A percentile compares a stretch with the other conserved stretches of the same genome.
phyloP scores from a whole-genome alignment of 2,888 invertebrate genomes.

The Pyrocoelia pectoralis region DNA sequence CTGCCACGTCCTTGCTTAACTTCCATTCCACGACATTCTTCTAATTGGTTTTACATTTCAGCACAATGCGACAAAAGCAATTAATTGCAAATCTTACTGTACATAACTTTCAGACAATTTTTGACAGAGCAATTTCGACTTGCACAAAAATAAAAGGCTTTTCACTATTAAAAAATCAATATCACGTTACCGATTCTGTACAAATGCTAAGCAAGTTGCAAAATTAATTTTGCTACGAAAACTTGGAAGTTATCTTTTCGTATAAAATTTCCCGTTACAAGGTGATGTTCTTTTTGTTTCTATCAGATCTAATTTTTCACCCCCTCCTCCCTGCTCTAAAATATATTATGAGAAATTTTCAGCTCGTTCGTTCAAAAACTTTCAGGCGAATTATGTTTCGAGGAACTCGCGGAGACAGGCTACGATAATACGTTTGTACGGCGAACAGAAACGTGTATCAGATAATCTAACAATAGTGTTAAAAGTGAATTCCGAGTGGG shows the following conservation, averaged over 20 bases:
- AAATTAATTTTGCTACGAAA: background rate
- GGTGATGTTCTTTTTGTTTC: constrained; percentile 11
- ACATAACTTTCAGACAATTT: constrained; percentile 18
- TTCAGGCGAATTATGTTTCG: constrained; percentile 23
- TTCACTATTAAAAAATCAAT: too few species aligned
- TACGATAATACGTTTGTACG: too few species aligned
- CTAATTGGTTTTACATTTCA: constrained; percentile 35
- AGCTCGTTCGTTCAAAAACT: constrained; percentile 22
- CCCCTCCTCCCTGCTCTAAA: constrained; percentile 8
- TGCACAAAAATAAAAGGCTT: too few species aligned
- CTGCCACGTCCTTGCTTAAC: constrained; percentile 29
- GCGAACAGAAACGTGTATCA: constrained; percentile 2
- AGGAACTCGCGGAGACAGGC: constrained; percentile 16
- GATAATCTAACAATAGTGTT: constrained; percentile 2
- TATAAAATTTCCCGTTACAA: background rate
- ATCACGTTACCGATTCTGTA: background rate
- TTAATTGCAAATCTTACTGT: constrained; percentile 27
- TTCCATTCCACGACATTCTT: constrained; percentile 29
- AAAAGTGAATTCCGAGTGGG: constrained; percentile 11
- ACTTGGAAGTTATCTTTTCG: background rate
- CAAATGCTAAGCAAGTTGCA: background rate
- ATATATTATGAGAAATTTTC: constrained; percentile 15
- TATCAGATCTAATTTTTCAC: constrained; percentile 16
- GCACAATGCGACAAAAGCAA: constrained; percentile 24
- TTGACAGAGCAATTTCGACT: constrained; percentile 6